These are phyloP conservation scores for Poeciliopsis retropinna DNA, from an alignment of 2,113 vertebrate genomes.

Conservation along the genomic window DNA sequence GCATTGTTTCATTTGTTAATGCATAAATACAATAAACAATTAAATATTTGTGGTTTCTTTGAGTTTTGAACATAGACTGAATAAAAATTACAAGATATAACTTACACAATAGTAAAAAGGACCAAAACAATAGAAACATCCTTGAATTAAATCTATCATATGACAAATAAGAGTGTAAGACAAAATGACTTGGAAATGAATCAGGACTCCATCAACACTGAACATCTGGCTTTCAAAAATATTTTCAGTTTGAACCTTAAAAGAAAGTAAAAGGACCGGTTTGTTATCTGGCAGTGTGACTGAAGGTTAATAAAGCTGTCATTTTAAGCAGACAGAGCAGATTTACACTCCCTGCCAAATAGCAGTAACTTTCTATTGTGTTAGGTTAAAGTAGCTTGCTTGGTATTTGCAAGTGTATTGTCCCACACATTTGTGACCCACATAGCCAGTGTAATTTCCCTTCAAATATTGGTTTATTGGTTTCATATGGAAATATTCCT, in stretches of 20 bases:
- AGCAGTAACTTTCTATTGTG: neutral
- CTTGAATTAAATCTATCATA: neutral
- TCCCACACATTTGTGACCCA: neutral
- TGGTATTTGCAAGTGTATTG: neutral
- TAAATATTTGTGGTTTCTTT: conserved; percentile 12
- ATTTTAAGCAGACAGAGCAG: neutral
- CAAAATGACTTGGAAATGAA: neutral
- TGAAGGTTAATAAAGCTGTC: neutral
- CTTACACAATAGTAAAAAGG: neutral
- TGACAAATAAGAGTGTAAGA: neutral
- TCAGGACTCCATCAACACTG: no score
- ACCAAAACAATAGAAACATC: neutral
- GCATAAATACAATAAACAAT: neutral
- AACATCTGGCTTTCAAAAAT: neutral
- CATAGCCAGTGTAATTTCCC: no score
- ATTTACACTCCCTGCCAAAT: neutral
- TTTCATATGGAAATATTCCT: neutral
- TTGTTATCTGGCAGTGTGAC: neutral
- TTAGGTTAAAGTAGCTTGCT: neutral
- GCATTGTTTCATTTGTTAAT: conserved; percentile 1
- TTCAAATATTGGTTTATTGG: neutral
- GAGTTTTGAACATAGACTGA: neutral
- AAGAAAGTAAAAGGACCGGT: neutral
- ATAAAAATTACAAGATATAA: neutral
- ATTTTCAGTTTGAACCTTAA: neutral